Conservation (phyloP, 2,797 vertebrate genomes). For the Peromyscus eremicus region DNA sequence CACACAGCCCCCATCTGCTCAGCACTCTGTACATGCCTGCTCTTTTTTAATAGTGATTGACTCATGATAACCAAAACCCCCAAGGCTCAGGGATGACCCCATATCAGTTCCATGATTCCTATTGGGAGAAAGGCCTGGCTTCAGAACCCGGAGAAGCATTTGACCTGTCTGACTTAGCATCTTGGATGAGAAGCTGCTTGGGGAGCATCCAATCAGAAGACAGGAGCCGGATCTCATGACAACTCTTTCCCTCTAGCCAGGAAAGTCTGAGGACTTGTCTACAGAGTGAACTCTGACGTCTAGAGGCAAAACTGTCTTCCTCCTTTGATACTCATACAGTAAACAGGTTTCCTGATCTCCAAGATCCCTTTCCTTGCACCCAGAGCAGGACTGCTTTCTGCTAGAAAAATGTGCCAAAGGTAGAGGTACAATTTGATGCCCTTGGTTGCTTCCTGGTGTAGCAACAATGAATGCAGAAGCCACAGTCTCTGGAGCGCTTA, state of each 20-base stretch:
- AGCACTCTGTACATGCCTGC: no score
- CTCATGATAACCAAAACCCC: background rate
- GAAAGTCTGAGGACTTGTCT: background rate
- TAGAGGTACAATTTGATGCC: background rate
- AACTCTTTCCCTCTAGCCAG: background rate
- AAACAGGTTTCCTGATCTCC: slow-evolving; percentile 52
- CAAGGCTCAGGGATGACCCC: background rate
- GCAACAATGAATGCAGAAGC: background rate
- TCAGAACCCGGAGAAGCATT: background rate
- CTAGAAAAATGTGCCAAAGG: background rate
- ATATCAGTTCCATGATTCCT: background rate
- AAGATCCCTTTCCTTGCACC: slow-evolving; percentile 1
- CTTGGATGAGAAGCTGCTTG: background rate
- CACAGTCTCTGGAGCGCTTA: rapidly evolving
- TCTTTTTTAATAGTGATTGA: background rate
- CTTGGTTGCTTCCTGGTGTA: background rate
- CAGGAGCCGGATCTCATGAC: background rate
- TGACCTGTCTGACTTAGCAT: background rate
- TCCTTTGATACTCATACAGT: slow-evolving; percentile 42
- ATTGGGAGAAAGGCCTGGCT: background rate
- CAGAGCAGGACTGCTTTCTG: slow-evolving; percentile 16
- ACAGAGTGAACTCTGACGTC: background rate
- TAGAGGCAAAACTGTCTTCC: slow-evolving; percentile 51
- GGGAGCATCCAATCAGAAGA: background rate
- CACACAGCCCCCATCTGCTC: background rate